These are phyloP conservation scores for Lycaena phlaeas DNA, from an alignment of 2,888 invertebrate species.

Conservation along the genomic window DNA sequence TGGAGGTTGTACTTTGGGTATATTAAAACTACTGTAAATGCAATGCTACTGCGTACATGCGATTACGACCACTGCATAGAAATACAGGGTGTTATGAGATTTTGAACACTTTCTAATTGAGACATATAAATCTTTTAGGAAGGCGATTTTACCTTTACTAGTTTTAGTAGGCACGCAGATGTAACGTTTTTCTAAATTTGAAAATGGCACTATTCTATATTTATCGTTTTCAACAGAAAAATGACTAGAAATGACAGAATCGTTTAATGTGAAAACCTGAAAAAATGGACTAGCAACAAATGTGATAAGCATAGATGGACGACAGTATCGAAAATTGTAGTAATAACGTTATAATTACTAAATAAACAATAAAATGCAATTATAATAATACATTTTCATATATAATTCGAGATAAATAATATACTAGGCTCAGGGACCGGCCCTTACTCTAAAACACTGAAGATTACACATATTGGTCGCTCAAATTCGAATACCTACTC, in stretches of 20 bases:
- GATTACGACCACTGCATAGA: background rate
- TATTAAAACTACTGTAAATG: conserved; percentile 17
- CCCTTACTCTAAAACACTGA: conserved; percentile 51
- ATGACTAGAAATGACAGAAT: conserved; percentile 7
- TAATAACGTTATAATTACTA: conserved; percentile 43
- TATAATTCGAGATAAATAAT: conserved; percentile 1
- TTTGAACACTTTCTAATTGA: conserved; percentile 7
- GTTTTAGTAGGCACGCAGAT: background rate
- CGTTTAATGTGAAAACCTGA: background rate
- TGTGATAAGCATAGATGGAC: conserved; percentile 8
- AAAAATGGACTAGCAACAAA: background rate
- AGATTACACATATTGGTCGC: conserved; percentile 59
- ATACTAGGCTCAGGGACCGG: conserved; percentile 41
- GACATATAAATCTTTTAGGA: background rate
- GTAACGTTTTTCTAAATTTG: conserved; percentile 1
- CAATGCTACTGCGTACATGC: conserved; percentile 12
- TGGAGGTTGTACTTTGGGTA: conserved; percentile 44
- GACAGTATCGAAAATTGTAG: conserved; percentile 23
- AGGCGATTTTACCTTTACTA: background rate
- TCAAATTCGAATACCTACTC: conserved; percentile 51
- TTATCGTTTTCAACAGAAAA: background rate
- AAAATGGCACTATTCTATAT: conserved; percentile 5
- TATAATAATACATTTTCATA: conserved; percentile 34
- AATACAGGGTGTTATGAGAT: background rate
- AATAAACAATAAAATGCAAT: conserved; percentile 59